These are phyloP conservation scores for Leptarthrus brevirostris DNA, from an alignment of 2,888 invertebrate species.

Conservation along the genomic window DNA sequence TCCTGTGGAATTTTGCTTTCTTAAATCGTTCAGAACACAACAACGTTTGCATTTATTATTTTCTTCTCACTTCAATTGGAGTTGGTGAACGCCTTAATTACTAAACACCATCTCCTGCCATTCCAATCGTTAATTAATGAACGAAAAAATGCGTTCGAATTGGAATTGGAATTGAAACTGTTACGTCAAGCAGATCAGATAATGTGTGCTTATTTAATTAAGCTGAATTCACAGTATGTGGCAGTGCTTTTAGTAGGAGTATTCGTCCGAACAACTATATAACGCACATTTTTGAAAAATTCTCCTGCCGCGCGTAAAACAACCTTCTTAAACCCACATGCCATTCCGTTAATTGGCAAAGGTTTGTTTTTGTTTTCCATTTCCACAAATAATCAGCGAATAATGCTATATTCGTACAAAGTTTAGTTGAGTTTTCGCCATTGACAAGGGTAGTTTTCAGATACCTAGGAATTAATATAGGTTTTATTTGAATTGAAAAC, in stretches of 20 bases:
- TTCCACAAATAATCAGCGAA: too few species aligned
- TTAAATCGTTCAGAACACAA: neutral
- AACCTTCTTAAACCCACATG: neutral
- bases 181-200: slow-evolving; percentile 46
- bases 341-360: slow-evolving; percentile 12
- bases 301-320: neutral
- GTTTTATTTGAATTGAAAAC: too few species aligned
- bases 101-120: too few species aligned
- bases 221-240: slow-evolving; percentile 49
- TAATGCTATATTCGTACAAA: too few species aligned
- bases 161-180: slow-evolving; percentile 21
- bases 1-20: neutral
- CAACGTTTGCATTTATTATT: neutral
- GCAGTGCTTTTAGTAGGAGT: neutral
- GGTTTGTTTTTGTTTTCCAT: slow-evolving; percentile 17
- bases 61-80: too few species aligned
- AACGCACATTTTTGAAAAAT: slow-evolving; percentile 10
- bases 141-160: slow-evolving; percentile 15
- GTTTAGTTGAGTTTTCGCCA: too few species aligned
- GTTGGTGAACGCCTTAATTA: too few species aligned
- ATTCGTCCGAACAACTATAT: neutral
- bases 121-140: neutral
- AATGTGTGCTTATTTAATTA: slow-evolving; percentile 53
- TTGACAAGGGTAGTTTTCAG: too few species aligned
- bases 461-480: too few species aligned